Base-by-base conservation (phyloP, 1,140 invertebrate genomes). In the Heliconius himera region DNA sequence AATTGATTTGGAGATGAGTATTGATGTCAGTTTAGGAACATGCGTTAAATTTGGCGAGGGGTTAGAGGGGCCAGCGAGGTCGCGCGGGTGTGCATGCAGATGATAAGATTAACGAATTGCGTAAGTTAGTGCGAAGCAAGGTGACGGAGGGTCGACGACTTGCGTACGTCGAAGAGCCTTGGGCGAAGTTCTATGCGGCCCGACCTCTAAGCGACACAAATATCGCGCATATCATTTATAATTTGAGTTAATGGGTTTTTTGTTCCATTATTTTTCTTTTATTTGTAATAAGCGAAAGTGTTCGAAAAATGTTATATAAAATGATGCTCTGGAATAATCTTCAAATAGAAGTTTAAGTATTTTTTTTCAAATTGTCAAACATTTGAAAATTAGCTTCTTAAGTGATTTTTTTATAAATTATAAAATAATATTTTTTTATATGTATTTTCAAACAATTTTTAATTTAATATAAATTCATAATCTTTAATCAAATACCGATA, bases 21-120 rank as follows among this genome's bases (percentile, higher is more conserved):
- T 83, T 78, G 74, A 84, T 85, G 78, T 85, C 78, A 81, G 84
- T 83, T 78, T 41, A 56, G 26, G 18, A 73, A 56, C 20, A 70
- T 71, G 51, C 66, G 78, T 79, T 54, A 73, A 81, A 87, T 92
- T 92, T 88, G 87, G 91, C 88, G 88, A 92, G 88, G 90, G 86
- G 88, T 89, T 83, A 85, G 87, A 87, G 91, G 87, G 88, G 88
- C 82, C 77, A 87, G 74, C 87, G 89, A 92, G 91, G 90, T 92
- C 91, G 84, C 82, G 81, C 89, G 88, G 84, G 89, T 89, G 87
- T 87, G 89, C 89, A 93, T 92, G 91, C 90, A 91, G 84, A 93
- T 91, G 90, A 93, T 94, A 94, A 94, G 92, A 94, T 93, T 93
- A 90, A 89, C 89, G 81, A 93, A 92, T 94, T 94, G 93, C 92